Percentiles rank a stretch among this genome's conserved stretches.
Conservation (phyloP, 92 coral and sea anemone species). For the Porites rus region DNA sequence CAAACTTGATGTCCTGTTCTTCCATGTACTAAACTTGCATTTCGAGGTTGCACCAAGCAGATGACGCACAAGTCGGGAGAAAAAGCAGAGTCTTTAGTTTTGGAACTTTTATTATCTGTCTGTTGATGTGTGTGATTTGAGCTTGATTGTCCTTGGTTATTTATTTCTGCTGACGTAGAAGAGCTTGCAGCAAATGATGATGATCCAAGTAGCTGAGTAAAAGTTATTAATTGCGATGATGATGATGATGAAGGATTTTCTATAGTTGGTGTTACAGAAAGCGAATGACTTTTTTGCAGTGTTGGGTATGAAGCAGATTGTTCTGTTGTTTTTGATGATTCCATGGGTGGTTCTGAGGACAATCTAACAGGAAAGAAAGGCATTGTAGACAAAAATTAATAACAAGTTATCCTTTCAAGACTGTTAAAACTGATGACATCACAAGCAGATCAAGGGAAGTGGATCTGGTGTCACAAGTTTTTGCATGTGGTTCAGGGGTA, state of each 20-base stretch:
- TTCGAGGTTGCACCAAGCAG: constrained; percentile 87
- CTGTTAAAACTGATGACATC: too few relatives aligned
- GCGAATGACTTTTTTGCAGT: constrained; percentile 36
- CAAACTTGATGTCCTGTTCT: constrained; percentile 96
- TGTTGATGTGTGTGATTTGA: constrained; percentile 1
- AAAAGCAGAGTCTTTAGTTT: constrained; percentile 15
- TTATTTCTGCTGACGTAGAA: neutral
- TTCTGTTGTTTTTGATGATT: neutral
- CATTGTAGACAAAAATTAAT: too few relatives aligned
- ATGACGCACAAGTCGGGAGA: constrained; percentile 79
- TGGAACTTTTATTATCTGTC: neutral
- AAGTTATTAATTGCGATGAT: neutral
- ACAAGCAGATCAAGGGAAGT: too few relatives aligned
- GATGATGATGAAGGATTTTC: constrained; percentile 19
- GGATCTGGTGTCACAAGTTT: too few relatives aligned
- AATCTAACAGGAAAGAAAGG: neutral
- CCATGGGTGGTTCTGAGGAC: constrained; percentile 34
- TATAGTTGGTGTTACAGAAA: constrained; percentile 33
- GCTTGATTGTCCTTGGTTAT: neutral
- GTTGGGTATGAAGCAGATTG: neutral
- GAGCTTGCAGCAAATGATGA: neutral
- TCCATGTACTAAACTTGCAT: constrained; percentile 93
- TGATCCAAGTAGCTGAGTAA: neutral
- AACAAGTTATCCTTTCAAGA: too few relatives aligned
- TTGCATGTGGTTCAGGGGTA: too few relatives aligned